Conservation (phyloP, 2,797 vertebrate genomes). For the Acomys russatus region DNA sequence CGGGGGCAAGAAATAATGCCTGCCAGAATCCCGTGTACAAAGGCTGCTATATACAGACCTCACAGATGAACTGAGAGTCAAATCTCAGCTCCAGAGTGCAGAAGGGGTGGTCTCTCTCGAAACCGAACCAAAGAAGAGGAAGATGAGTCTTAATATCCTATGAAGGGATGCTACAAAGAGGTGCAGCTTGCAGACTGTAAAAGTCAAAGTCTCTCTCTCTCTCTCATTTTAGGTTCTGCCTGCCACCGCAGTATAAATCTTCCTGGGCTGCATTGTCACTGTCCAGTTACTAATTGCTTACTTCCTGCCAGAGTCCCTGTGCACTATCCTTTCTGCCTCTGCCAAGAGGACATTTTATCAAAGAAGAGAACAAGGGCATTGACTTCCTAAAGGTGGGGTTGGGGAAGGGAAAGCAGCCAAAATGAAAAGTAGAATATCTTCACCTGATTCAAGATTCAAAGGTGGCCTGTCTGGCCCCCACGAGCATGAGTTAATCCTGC, state of each 20-base stretch:
- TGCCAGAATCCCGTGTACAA: neutral
- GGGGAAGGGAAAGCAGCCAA: neutral
- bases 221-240: slow-evolving; percentile 9
- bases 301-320: neutral
- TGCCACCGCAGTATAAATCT: neutral
- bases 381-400: neutral
- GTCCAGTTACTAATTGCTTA: neutral
- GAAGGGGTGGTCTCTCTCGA: neutral
- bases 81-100: neutral
- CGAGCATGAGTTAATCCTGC: neutral
- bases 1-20: neutral
- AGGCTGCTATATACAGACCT: neutral
- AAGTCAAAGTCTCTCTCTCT: neutral
- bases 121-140: neutral
- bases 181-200: neutral
- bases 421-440: neutral
- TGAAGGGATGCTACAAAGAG: neutral
- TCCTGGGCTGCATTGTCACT: neutral
- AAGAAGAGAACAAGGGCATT: slow-evolving; percentile 1
- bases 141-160: neutral
- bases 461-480: neutral
- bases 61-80: neutral
- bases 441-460: neutral
- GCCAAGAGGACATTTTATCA: slow-evolving; percentile 18
- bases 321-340: neutral